Evolutionary conservation across 92 coral and sea anemone species (phyloP).

Genomic region (Chrysogorgia sp.): DNA sequence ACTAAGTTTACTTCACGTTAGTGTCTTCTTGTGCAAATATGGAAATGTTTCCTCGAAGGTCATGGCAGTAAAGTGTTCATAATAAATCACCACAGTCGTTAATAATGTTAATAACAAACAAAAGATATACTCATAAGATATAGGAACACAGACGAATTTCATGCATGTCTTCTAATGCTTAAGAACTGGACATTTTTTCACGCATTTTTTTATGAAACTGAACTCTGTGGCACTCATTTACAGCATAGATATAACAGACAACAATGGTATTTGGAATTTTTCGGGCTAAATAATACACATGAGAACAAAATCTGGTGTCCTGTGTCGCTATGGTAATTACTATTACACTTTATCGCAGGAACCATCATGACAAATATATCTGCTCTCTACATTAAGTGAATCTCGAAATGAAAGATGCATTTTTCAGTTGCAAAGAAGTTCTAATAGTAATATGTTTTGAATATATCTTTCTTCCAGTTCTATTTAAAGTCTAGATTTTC

Average conservation of each 20-base stretch:
- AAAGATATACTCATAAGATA: conserved; percentile 2
- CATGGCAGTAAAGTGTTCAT: neutral
- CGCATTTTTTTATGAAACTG: neutral
- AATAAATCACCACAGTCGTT: neutral
- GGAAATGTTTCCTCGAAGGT: neutral
- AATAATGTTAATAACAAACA: conserved; percentile 28
- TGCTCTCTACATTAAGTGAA: conserved; percentile 2
- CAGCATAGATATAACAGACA: neutral
- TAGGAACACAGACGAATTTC: conserved; percentile 12
- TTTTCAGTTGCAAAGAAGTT: neutral
- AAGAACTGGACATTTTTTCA: neutral
- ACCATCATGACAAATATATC: neutral
- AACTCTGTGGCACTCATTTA: neutral
- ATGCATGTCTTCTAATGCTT: conserved; percentile 34
- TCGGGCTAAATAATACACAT: conserved; percentile 34
- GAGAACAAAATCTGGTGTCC: conserved; percentile 31
- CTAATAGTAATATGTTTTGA: too few species aligned
- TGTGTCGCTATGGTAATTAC: conserved; percentile 9
- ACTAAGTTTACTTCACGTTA: neutral
- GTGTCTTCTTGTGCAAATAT: too few species aligned
- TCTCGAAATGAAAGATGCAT: neutral
- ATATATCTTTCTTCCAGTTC: neutral
- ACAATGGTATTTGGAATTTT: neutral
- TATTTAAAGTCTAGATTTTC: neutral
- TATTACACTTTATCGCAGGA: conserved; percentile 7